Conservation (phyloP, 1,140 invertebrate species). For the Idris sp. region DNA sequence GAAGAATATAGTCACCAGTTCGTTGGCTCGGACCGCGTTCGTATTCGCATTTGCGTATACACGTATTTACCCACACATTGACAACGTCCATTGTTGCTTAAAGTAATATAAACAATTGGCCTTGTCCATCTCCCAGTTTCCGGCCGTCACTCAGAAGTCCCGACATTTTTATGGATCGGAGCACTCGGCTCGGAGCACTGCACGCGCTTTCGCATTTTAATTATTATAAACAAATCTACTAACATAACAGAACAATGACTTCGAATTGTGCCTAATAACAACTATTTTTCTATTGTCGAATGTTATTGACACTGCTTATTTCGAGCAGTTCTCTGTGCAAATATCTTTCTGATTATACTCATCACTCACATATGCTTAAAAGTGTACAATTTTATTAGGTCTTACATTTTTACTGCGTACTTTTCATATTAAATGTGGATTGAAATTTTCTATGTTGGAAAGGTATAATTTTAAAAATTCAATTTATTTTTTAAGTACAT, state of each 20-base stretch:
- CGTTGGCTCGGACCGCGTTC: slow-evolving; percentile 61
- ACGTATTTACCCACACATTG: slow-evolving; percentile 40
- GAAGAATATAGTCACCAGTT: slow-evolving; percentile 70
- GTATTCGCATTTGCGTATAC: slow-evolving; percentile 48
- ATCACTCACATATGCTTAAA: slow-evolving; percentile 28
- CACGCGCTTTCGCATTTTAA: slow-evolving; percentile 65
- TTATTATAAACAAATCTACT: slow-evolving; percentile 65
- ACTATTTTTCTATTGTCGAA: slow-evolving; percentile 49
- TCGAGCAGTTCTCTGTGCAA: slow-evolving; percentile 8
- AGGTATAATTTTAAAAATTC: too few species aligned
- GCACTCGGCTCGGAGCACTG: slow-evolving; percentile 63
- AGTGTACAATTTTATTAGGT: slow-evolving; percentile 4
- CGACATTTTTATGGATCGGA: slow-evolving; percentile 78
- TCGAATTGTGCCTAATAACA: slow-evolving; percentile 38
- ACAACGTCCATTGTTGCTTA: slow-evolving; percentile 72
- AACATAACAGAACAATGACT: slow-evolving; percentile 61
- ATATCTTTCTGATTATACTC: slow-evolving; percentile 18
- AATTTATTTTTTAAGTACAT: too few species aligned
- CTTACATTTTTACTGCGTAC: slow-evolving; percentile 21
- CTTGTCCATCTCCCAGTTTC: slow-evolving; percentile 77
- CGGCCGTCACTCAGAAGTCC: slow-evolving; percentile 76
- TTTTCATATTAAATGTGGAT: slow-evolving; percentile 16
- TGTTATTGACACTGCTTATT: slow-evolving; percentile 20
- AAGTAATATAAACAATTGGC: slow-evolving; percentile 78
- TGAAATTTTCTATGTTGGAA: too few species aligned